Percentiles rank a stretch among this genome's conserved stretches.
Evolutionary conservation across 2,888 invertebrate genomes (phyloP).

Genomic region (Linhomoeus sp.): DNA sequence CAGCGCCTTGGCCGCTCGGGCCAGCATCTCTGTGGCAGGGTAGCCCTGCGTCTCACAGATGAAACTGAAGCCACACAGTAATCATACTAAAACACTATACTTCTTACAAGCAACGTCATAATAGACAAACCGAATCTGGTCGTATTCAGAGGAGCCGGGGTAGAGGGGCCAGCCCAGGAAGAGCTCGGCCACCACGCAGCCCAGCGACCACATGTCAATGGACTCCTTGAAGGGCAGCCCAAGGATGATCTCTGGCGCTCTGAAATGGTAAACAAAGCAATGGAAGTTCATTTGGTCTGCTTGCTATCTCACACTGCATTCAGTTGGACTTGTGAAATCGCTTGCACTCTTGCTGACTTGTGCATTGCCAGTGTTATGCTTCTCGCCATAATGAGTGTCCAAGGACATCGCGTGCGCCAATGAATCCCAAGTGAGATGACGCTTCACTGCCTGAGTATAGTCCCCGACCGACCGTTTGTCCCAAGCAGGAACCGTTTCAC

Average conservation of each 20-base stretch:
- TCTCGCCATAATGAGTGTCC: too few relatives aligned
- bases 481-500: too few relatives aligned
- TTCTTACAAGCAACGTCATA: background rate
- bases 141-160: constrained; percentile 96
- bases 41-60: constrained; percentile 89
- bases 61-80: too few relatives aligned
- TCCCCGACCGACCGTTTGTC: too few relatives aligned
- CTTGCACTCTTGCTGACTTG: too few relatives aligned
- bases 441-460: too few relatives aligned
- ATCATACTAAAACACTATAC: background rate
- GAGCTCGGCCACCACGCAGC: constrained; percentile 95
- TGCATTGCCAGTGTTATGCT: too few relatives aligned
- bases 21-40: constrained; percentile 92
- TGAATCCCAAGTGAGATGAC: too few relatives aligned
- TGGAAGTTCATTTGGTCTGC: background rate
- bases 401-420: too few relatives aligned
- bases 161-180: constrained; percentile 99
- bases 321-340: too few relatives aligned
- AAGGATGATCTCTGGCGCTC: constrained; percentile 80
- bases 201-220: constrained; percentile 99
- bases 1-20: constrained; percentile 86
- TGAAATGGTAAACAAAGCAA: too few relatives aligned
- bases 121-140: constrained; percentile 44
- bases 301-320: background rate
- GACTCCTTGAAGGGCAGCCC: constrained; percentile 97